Conservation (phyloP, 2,113 vertebrate genomes). For the Cyphomyrus plagiostoma region DNA sequence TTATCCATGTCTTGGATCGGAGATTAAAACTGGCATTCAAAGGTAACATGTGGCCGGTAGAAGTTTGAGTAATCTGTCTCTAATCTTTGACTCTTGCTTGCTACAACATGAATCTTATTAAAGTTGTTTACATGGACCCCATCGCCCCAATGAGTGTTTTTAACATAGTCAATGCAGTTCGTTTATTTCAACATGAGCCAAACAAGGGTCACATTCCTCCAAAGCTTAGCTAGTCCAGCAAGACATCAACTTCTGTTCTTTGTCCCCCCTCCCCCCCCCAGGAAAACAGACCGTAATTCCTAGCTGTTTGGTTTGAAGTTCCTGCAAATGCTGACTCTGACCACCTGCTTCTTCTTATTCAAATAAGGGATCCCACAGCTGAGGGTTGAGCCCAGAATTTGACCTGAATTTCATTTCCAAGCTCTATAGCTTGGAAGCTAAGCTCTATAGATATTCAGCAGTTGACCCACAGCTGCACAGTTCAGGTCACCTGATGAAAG, state of each 20-base stretch:
- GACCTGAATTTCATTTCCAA: not conserved
- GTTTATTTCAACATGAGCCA: not conserved
- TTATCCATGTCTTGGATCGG: not conserved
- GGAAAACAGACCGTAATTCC: not conserved
- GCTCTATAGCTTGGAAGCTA: too few relatives aligned
- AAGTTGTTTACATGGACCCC: not conserved
- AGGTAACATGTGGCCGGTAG: not conserved
- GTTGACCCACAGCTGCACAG: not conserved
- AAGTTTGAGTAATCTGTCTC: not conserved
- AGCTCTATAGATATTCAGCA: not conserved
- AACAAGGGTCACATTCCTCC: not conserved
- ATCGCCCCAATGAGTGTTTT: not conserved
- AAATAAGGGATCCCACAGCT: not conserved
- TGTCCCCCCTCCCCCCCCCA: not conserved
- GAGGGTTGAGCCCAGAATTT: not conserved
- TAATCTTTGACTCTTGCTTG: not conserved
- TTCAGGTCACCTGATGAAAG: not conserved
- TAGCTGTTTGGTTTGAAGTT: not conserved
- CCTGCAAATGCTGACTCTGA: not conserved
- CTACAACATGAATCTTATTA: not conserved
- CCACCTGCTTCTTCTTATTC: not conserved
- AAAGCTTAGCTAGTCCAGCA: not conserved
- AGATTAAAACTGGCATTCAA: not conserved
- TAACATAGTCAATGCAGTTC: not conserved
- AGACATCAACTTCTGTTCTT: not conserved